Evolutionary conservation across 2,888 invertebrate genomes (phyloP).

Genomic region (Lysandra bellargus): DNA sequence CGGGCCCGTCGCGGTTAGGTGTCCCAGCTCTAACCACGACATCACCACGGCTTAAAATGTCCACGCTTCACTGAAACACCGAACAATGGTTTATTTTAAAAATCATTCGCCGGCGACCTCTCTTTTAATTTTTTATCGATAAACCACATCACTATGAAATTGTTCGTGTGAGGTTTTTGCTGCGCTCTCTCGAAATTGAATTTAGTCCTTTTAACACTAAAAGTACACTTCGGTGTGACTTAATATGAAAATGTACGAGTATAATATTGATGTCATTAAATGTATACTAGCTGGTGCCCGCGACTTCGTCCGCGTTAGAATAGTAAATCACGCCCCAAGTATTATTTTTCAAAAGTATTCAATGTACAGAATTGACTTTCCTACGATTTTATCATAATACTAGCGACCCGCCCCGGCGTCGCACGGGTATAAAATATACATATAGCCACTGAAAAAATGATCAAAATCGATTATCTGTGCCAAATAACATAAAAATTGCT

Average conservation of each 20-base stretch:
- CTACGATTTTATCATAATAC: no score
- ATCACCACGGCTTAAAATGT: constrained; percentile 31
- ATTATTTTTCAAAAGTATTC: no score
- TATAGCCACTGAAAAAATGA: no score
- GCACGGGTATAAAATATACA: no score
- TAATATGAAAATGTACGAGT: background rate
- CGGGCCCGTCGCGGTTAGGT: constrained; percentile 21
- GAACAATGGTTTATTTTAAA: constrained; percentile 2
- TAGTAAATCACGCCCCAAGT: no score
- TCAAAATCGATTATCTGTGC: no score
- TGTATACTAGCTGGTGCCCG: no score
- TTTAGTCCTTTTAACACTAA: background rate
- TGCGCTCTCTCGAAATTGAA: background rate
- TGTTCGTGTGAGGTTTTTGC: background rate
- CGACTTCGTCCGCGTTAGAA: no score
- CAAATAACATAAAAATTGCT: no score
- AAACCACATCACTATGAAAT: constrained; percentile 1
- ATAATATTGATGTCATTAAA: no score
- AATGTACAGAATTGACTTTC: no score
- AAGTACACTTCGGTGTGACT: background rate
- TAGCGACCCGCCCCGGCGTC: no score
- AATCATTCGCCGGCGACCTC: background rate
- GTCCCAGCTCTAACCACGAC: constrained; percentile 28
- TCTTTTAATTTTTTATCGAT: constrained; percentile 2
- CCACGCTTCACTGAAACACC: constrained; percentile 30